Conservation (phyloP, 23 tunicate genomes). For the Diplosoma virens region DNA sequence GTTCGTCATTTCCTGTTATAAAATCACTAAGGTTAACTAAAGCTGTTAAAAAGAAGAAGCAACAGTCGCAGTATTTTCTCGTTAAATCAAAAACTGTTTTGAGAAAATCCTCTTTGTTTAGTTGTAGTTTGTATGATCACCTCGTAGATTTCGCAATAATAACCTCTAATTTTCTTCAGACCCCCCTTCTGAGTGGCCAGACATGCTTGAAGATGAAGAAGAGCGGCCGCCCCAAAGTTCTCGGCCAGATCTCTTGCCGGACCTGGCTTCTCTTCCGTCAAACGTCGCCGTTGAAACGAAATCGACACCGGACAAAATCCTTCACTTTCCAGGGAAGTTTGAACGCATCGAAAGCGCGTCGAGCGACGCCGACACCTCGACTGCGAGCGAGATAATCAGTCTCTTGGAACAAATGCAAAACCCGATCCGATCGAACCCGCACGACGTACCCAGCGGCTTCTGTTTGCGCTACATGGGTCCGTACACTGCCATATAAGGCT, state of each 20-base stretch:
- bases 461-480: slow-evolving; percentile 81
- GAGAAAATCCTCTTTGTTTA: no score
- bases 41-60: no score
- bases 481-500: slow-evolving; percentile 65
- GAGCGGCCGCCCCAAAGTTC: neutral
- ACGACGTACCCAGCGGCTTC: slow-evolving; percentile 65
- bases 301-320: neutral
- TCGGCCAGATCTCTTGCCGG: slow-evolving; percentile 50
- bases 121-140: no score
- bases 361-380: slow-evolving; percentile 15
- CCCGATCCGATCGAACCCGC: slow-evolving; percentile 5
- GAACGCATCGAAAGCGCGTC: slow-evolving; percentile 19
- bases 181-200: slow-evolving; percentile 40
- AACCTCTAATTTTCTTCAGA: slow-evolving; percentile 6
- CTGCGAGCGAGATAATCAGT: slow-evolving; percentile 54
- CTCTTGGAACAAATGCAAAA: slow-evolving; percentile 77
- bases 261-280: slow-evolving; percentile 17
- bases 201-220: slow-evolving; percentile 55
- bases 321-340: slow-evolving; percentile 31
- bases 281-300: neutral
- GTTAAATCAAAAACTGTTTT: no score
- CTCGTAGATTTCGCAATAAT: no score
- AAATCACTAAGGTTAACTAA: no score
- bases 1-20: no score
- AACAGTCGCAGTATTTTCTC: no score